phyloP scores from a whole-genome alignment of 23 tunicate genomes.

The Styela plicata region DNA sequence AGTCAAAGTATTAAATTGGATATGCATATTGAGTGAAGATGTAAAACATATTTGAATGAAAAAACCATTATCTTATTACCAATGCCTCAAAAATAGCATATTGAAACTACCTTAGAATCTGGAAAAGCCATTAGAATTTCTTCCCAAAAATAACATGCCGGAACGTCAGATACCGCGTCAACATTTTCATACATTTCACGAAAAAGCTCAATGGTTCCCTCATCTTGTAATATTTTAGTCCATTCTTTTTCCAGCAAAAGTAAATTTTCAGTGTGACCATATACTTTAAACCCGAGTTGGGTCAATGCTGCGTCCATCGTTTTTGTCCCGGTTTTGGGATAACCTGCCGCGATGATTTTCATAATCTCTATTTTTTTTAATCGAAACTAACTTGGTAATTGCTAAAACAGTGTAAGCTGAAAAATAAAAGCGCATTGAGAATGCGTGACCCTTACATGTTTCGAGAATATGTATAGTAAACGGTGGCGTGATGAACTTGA shows the following conservation, averaged over 20 bases:
- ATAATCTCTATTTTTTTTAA: too few relatives aligned
- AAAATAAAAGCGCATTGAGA: too few relatives aligned
- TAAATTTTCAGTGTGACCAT: conserved; percentile 20
- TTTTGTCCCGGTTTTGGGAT: conserved; percentile 17
- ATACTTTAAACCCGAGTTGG: conserved; percentile 1
- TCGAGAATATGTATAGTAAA: too few relatives aligned
- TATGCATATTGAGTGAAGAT: too few relatives aligned
- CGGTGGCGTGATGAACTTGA: too few relatives aligned
- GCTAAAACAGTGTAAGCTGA: too few relatives aligned
- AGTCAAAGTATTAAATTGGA: too few relatives aligned
- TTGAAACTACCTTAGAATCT: conserved; percentile 21
- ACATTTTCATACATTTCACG: conserved; percentile 13
- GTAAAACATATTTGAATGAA: too few relatives aligned
- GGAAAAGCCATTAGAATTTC: conserved; percentile 15
- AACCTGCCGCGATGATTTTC: conserved; percentile 20
- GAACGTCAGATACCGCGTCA: conserved; percentile 21
- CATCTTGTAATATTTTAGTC: conserved; percentile 4
- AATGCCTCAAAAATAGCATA: too few relatives aligned
- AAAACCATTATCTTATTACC: too few relatives aligned
- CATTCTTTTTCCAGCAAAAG: conserved; percentile 15
- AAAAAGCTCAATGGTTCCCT: background rate
- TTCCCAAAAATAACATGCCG: conserved; percentile 25
- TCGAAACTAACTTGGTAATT: too few relatives aligned
- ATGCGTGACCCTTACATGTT: too few relatives aligned
- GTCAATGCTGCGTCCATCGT: conserved; percentile 14